Evolutionary conservation across 2,888 invertebrate species (phyloP), one percentile per base, ranked within the genome.

Genomic region (Drosophila anomalata): DNA sequence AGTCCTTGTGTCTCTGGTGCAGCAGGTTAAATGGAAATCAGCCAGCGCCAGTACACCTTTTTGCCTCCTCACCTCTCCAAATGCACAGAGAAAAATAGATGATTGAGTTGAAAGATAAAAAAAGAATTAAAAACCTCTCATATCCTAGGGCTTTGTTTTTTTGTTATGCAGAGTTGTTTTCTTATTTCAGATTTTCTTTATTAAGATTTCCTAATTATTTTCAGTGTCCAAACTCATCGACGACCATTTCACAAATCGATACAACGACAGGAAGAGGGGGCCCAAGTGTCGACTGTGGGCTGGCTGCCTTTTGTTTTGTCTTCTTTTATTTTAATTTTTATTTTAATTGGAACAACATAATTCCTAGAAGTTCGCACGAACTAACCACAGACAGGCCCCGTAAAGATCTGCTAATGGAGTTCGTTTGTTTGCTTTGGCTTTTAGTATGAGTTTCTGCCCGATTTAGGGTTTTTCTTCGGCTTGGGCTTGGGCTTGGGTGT

Each of bases 281-380:
- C 47, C 86, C 68, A 83, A 78, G 82, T 78, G 89, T 87, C 65
- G 83, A 62, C 84, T 67, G 54, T 73, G 62, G 77, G 54, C 55
- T 63, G 63, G 51, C 74, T 69, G 65, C 65, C 74, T 73, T 73
- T 71, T 69, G 53, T 77, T 76, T 70, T 57, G 54, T 69, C 73
- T 75, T 72, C 48, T 75, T 86, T 74, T 76, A 75, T 76, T 87
- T 87, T 73, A 81, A 88, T 80, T 89, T 88, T 89, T 87, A 89
- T 88, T 89, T 89, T 89, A 91, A 91, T 84, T 89, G 90, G 91
- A 90, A 91, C 90, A 90, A 91, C 90, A 90, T 90, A 90, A 90
- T 90, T 90, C 90, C 87, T 87, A 90, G 90, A 90, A 91, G 86
- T 86, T 81, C 83, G 81, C 87, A 79, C 79, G 82, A 84, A 87